Percentiles rank a stretch among this genome's conserved stretches.
These are phyloP conservation scores for Chaitophorus viminalis DNA, from an alignment of 2,888 invertebrate genomes.

Conservation along the genomic window DNA sequence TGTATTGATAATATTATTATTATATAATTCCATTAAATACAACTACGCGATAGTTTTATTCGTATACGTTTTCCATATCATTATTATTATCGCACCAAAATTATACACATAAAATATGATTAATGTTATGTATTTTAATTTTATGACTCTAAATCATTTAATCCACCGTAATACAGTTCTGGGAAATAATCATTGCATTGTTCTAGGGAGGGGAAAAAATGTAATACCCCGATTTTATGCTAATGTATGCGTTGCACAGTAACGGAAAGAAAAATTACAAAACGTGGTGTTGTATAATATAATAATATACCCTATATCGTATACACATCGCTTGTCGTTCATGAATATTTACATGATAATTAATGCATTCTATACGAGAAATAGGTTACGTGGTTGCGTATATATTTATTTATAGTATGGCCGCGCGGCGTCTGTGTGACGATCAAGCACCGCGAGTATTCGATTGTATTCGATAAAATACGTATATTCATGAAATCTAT, in stretches of 20 bases:
- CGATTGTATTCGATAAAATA: no score
- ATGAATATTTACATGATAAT: neutral
- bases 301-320: no score
- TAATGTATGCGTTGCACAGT: neutral
- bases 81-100: no score
- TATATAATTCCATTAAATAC: no score
- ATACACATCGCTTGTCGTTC: neutral
- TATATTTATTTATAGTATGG: neutral
- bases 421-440: neutral
- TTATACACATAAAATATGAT: no score
- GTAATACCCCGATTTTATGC: conserved; percentile 8
- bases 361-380: no score
- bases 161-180: neutral
- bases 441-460: no score
- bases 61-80: no score
- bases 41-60: no score
- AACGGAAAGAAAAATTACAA: neutral
- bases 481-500: no score
- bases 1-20: no score
- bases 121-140: neutral
- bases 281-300: neutral
- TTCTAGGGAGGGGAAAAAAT: neutral
- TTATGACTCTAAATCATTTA: neutral
- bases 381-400: no score
- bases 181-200: conserved; percentile 4